Conservation (phyloP, 1,140 invertebrate genomes). For the Panonychus citri region DNA sequence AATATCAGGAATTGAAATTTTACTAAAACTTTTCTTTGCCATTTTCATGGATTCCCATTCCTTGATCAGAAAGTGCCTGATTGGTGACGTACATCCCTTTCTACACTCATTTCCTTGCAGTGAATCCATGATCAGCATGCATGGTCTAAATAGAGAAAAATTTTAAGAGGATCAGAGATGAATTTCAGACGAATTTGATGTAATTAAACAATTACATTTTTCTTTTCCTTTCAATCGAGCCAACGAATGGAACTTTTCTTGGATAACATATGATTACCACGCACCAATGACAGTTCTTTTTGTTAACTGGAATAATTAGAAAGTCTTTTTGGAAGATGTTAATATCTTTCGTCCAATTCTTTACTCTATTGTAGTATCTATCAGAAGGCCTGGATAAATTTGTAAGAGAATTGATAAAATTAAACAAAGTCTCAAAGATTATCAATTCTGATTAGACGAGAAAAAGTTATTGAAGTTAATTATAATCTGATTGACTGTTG, state of each 20-base stretch:
- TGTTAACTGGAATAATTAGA: slow-evolving; percentile 87
- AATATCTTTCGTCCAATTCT: slow-evolving; percentile 86
- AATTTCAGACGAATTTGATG: no score
- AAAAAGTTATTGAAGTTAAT: no score
- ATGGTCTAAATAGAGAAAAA: background rate
- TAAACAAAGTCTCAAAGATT: no score
- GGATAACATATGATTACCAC: slow-evolving; percentile 88
- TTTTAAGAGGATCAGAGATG: no score
- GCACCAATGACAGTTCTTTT: slow-evolving; percentile 91
- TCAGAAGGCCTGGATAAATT: slow-evolving; percentile 31
- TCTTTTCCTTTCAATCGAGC: background rate
- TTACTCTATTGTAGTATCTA: slow-evolving; percentile 62
- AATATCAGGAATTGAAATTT: background rate
- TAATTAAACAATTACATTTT: no score
- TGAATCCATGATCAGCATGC: background rate
- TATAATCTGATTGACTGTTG: no score
- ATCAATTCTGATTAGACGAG: no score
- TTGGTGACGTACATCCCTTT: slow-evolving; percentile 45
- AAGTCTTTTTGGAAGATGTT: slow-evolving; percentile 93
- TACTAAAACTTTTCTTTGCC: background rate
- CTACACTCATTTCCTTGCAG: slow-evolving; percentile 13
- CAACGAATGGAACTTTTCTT: background rate
- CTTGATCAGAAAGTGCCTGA: slow-evolving; percentile 46
- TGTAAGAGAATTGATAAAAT: background rate
- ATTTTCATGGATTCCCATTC: slow-evolving; percentile 40